Base-by-base conservation (phyloP, 2,888 invertebrate species). In the Osmoderma eremita region DNA sequence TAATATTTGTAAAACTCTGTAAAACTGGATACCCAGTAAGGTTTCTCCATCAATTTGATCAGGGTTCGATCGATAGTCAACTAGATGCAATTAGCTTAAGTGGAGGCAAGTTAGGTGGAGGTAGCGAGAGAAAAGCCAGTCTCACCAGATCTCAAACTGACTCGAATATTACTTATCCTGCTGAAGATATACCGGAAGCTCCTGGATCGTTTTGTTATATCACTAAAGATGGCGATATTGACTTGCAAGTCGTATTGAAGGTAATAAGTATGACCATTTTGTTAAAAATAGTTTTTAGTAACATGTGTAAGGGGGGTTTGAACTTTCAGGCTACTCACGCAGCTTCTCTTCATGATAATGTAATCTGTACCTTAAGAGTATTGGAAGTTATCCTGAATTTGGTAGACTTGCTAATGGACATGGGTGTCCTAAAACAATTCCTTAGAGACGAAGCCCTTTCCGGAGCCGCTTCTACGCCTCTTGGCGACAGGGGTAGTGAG, bases 341-440 rank as follows among this genome's bases (percentile, higher is more conserved):
- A 66, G 91, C 95, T 8, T 90, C 94, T 0, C 88, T 94, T 71
- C 89, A 95, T 79, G 96, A 97, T 77, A 90, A 89, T 70, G 88
- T 89, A 69, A 90, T 91, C 75, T 93, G 94, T 76, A 94, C 95
- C 0, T 84, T 95, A 18, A 87, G 97, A 20, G 94, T 98, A 1
- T 92, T 97, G 81, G 97, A 98, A 82, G 93, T 94, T 1, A 92
- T 97, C 76, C 83, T 99, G 15, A 97, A 97, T 80, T 86, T 98
- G 63, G 88, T 97, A 3, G 97, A 98, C 78, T 88, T 96, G 0
- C 83, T 99, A 1, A 88, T 98, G 83, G 95, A 97, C 76, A 90
- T 97, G 81, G 95, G 94, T 0, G 91, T 96, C 0, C 83, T 93
- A 69, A 92, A 91, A 75, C 83, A 84, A 69, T 83, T 83, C 65